Percentiles rank a stretch among this genome's conserved stretches.
These are phyloP conservation scores for Channa maculata DNA, from an alignment of 2,113 vertebrate species.

Conservation along the genomic window DNA sequence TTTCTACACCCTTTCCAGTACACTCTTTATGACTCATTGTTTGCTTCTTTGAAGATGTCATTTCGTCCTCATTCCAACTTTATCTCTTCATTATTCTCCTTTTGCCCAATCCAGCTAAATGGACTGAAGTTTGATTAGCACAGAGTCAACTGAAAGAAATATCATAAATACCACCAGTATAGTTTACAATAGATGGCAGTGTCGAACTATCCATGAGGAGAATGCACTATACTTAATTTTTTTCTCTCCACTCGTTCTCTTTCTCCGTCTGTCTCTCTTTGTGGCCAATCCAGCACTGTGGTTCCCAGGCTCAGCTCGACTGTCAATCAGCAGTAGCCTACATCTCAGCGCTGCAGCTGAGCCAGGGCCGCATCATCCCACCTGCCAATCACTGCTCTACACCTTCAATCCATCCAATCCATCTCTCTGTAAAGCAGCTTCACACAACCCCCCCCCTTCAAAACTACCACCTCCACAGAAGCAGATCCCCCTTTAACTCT, in stretches of 20 bases:
- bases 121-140: slow-evolving; percentile 15
- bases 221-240: slow-evolving; percentile 52
- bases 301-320: slow-evolving; percentile 72
- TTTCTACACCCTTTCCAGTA: background rate
- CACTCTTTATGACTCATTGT: slow-evolving; percentile 17
- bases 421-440: slow-evolving; percentile 74
- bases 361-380: slow-evolving; percentile 78
- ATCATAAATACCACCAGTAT: slow-evolving; percentile 17
- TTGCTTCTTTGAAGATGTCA: slow-evolving; percentile 7
- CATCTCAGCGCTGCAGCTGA: slow-evolving; percentile 78
- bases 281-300: slow-evolving; percentile 58
- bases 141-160: slow-evolving; percentile 21
- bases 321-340: slow-evolving; percentile 78
- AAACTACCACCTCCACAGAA: slow-evolving; percentile 59
- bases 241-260: slow-evolving; percentile 33
- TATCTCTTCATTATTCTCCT: slow-evolving; percentile 1
- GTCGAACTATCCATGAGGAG: slow-evolving; percentile 60
- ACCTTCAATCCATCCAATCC: slow-evolving; percentile 73
- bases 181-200: slow-evolving; percentile 73
- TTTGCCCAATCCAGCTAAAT: background rate
- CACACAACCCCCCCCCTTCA: slow-evolving; percentile 29
- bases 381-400: slow-evolving; percentile 77
- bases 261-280: slow-evolving; percentile 43
- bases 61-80: background rate
- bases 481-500: slow-evolving; percentile 65